phyloP scores from a whole-genome alignment of 2,888 invertebrate species.

The Caenorhabditis virilis region DNA sequence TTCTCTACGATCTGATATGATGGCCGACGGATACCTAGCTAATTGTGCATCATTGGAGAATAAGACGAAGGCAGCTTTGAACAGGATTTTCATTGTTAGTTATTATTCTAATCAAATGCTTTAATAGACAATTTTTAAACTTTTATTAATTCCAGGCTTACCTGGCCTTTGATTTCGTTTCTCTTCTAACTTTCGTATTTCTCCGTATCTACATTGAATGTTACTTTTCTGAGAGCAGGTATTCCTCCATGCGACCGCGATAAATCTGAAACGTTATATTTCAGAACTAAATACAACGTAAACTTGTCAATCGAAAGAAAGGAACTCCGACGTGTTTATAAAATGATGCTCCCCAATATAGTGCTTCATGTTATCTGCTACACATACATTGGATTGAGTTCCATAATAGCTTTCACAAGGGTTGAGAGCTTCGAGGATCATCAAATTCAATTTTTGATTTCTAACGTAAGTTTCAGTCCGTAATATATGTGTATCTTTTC shows the following conservation, averaged over 20 bases:
- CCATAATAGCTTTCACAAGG: background rate
- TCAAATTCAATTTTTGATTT: constrained; percentile 1
- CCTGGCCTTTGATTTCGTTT: background rate
- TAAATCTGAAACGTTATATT: no score
- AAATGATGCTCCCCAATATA: constrained; percentile 3
- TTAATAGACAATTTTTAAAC: background rate
- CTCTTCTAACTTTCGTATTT: background rate
- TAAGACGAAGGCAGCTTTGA: background rate
- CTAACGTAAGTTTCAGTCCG: background rate
- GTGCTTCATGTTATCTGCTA: constrained; percentile 5
- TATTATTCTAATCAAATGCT: background rate
- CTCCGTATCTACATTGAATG: background rate
- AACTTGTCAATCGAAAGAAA: background rate
- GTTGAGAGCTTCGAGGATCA: background rate
- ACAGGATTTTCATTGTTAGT: background rate
- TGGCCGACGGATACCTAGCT: background rate
- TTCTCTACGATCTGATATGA: background rate
- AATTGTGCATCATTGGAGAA: constrained; percentile 9
- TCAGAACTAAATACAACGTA: background rate
- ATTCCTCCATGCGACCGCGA: no score
- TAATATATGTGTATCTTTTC: background rate
- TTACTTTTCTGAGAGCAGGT: no score
- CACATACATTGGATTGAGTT: background rate
- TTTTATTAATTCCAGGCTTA: background rate
- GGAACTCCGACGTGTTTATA: background rate